These are phyloP conservation scores for Sitta europaea DNA, from an alignment of 2,113 vertebrate genomes.

Conservation along the genomic window DNA sequence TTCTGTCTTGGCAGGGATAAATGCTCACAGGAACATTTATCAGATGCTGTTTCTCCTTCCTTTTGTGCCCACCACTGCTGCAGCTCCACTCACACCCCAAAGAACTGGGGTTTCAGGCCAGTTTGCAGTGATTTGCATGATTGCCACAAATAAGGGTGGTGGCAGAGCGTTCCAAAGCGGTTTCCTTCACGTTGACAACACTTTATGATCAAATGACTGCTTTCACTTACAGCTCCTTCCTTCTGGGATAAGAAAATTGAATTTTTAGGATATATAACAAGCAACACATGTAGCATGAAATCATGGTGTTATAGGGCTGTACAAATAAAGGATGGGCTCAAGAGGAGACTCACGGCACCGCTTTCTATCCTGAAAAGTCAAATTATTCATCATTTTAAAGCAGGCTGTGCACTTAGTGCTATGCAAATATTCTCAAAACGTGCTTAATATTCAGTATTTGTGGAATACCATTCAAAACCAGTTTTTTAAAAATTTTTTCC, in stretches of 20 bases:
- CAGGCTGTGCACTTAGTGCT: background rate
- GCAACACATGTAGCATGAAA: slow-evolving; percentile 13
- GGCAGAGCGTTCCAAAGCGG: background rate
- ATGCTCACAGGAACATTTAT: background rate
- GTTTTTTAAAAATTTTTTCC: background rate
- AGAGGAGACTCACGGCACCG: background rate
- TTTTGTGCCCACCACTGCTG: background rate
- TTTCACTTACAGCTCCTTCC: slow-evolving; percentile 12
- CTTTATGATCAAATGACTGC: slow-evolving; percentile 35
- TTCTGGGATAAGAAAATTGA: slow-evolving; percentile 52
- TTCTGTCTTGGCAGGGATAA: background rate
- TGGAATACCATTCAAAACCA: background rate
- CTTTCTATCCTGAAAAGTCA: background rate
- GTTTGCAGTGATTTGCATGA: slow-evolving; percentile 29
- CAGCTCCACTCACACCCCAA: background rate
- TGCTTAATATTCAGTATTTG: background rate
- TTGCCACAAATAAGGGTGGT: slow-evolving; percentile 4
- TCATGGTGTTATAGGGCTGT: background rate
- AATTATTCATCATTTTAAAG: background rate
- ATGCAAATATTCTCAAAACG: background rate
- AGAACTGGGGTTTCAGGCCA: background rate
- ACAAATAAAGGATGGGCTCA: background rate
- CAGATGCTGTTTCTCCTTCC: background rate
- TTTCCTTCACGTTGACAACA: background rate
- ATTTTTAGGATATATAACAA: slow-evolving; percentile 47